Conservation (phyloP, 2,113 vertebrate species). For the Bubo scandiacus region DNA sequence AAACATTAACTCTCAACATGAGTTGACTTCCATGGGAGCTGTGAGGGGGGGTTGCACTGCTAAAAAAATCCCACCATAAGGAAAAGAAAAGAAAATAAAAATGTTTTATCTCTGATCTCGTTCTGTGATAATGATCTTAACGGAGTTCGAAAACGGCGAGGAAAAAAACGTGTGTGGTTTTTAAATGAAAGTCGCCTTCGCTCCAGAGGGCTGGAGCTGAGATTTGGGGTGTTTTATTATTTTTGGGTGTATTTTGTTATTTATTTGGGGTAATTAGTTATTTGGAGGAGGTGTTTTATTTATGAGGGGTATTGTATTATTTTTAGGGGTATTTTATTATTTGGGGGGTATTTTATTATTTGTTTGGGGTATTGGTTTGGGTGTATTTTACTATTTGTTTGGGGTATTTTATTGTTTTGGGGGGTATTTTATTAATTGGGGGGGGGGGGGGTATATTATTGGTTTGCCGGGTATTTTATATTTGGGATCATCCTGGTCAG, state of each 20-base stretch:
- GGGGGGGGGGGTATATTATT: background rate
- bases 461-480: background rate
- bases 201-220: background rate
- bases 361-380: background rate
- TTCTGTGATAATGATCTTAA: slow-evolving; percentile 16
- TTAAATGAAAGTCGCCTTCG: background rate
- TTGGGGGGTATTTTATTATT: no score
- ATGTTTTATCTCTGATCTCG: background rate
- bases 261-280: background rate
- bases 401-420: background rate
- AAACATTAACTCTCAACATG: slow-evolving; percentile 52
- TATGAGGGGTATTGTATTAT: background rate
- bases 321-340: background rate
- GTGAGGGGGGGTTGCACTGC: background rate
- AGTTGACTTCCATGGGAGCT: background rate
- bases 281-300: background rate
- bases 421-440: background rate
- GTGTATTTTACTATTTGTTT: background rate
- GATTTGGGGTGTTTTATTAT: background rate
- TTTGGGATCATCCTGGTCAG: rapidly evolving
- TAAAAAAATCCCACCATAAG: background rate
- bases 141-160: background rate
- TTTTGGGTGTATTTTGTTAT: background rate
- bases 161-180: background rate
- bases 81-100: slow-evolving; percentile 6